Conservation (phyloP, 2,113 vertebrate species). For the Gadus macrocephalus region DNA sequence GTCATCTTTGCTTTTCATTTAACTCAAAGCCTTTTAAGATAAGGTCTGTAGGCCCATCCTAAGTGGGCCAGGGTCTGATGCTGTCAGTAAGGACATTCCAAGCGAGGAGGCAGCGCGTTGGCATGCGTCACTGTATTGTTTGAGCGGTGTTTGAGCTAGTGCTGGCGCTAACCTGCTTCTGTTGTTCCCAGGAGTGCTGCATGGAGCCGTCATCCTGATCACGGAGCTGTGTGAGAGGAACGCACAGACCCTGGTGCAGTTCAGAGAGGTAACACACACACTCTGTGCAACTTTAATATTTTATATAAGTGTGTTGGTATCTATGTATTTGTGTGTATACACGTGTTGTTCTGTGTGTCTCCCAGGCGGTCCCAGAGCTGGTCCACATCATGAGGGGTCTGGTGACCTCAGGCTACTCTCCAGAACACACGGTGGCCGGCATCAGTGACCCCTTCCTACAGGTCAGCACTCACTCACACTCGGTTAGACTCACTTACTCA, state of each 20-base stretch:
- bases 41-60: no score
- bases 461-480: conserved; percentile 60
- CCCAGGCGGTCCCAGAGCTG: conserved; percentile 79
- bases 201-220: conserved; percentile 81
- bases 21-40: no score
- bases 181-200: conserved; percentile 69
- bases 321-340: neutral
- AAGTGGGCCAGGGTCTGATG: no score
- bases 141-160: no score
- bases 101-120: no score
- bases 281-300: neutral
- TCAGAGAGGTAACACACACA: conserved; percentile 73
- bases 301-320: neutral
- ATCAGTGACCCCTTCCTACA: conserved; percentile 88
- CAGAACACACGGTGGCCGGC: conserved; percentile 83
- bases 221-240: conserved; percentile 78
- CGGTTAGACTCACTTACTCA: no score
- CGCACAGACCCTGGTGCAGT: conserved; percentile 73
- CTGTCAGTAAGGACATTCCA: no score
- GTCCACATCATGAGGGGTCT: conserved; percentile 81
- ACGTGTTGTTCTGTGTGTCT: conserved; percentile 18
- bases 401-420: conserved; percentile 79
- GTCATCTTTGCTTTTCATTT: no score
- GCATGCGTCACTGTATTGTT: no score
- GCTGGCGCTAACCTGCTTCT: neutral